phyloP scores from a whole-genome alignment of 2,113 vertebrate genomes.

The Dicaeum eximium region DNA sequence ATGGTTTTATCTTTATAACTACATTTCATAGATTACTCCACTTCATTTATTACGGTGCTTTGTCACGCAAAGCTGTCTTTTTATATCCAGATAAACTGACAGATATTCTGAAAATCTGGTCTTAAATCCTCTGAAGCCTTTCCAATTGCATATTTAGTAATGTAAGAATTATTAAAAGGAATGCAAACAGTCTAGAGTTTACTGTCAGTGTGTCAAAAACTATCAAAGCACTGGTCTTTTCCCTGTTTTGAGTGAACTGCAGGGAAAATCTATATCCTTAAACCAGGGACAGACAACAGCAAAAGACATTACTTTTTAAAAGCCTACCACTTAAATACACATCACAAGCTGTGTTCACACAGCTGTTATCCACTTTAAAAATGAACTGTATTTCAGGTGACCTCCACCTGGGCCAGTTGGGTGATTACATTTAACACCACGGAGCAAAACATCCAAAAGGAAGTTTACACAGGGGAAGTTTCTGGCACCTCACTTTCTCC shows the following conservation, averaged over 20 bases:
- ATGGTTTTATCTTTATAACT: conserved; percentile 20
- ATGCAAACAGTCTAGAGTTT: conserved; percentile 2
- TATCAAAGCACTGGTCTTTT: background rate
- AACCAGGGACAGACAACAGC: background rate
- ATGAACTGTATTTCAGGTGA: background rate
- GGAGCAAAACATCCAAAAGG: background rate
- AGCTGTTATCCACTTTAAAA: background rate
- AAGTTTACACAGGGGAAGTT: background rate
- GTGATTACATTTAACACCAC: background rate
- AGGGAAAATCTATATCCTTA: conserved; percentile 5
- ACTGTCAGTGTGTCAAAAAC: background rate
- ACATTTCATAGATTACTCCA: background rate
- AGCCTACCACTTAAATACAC: background rate
- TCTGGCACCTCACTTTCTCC: background rate
- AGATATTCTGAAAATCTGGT: conserved; percentile 9
- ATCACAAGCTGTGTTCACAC: background rate
- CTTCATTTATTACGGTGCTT: background rate
- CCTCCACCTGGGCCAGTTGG: background rate
- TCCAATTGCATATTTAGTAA: background rate
- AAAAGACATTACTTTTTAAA: background rate
- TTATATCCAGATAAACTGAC: conserved; percentile 10
- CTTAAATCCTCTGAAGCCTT: conserved; percentile 29
- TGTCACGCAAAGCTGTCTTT: conserved; percentile 2
- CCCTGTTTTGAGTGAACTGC: background rate
- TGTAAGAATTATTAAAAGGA: background rate